Conservation (phyloP, 2,888 invertebrate species). For the Agrilus biguttatus region DNA sequence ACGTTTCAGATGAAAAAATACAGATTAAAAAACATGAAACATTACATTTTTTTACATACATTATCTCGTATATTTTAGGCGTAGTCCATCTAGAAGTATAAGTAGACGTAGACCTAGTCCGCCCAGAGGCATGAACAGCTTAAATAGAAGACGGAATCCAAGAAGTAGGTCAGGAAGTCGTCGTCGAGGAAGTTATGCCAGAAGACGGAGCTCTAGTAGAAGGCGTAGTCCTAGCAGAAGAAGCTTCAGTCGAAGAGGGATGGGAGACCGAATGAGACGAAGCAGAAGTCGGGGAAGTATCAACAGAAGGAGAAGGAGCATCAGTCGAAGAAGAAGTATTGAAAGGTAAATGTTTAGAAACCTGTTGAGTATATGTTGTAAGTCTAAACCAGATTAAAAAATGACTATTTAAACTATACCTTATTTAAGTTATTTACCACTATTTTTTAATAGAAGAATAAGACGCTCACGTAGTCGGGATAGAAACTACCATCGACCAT, state of each 20-base stretch:
- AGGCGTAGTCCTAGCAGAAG: constrained; percentile 20
- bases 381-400: too few species aligned
- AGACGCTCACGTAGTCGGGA: constrained; percentile 28
- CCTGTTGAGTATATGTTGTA: background rate
- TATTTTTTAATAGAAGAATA: constrained; percentile 14
- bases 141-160: constrained; percentile 19
- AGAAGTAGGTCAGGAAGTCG: constrained; percentile 24
- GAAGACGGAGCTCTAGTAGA: constrained; percentile 20
- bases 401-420: too few species aligned
- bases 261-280: constrained; percentile 15
- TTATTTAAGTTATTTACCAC: too few species aligned
- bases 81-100: constrained; percentile 25
- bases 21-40: background rate
- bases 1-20: too few species aligned
- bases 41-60: constrained; percentile 1
- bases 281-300: constrained; percentile 18
- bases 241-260: constrained; percentile 19
- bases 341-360: constrained; percentile 18
- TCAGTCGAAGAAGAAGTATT: constrained; percentile 22
- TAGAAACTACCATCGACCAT: constrained; percentile 19
- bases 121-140: constrained; percentile 16
- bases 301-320: constrained; percentile 28
- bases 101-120: constrained; percentile 23
- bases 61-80: constrained; percentile 22
- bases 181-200: constrained; percentile 17